phyloP scores from a whole-genome alignment of 2,888 invertebrate species.

The Tiliacea citrago region DNA sequence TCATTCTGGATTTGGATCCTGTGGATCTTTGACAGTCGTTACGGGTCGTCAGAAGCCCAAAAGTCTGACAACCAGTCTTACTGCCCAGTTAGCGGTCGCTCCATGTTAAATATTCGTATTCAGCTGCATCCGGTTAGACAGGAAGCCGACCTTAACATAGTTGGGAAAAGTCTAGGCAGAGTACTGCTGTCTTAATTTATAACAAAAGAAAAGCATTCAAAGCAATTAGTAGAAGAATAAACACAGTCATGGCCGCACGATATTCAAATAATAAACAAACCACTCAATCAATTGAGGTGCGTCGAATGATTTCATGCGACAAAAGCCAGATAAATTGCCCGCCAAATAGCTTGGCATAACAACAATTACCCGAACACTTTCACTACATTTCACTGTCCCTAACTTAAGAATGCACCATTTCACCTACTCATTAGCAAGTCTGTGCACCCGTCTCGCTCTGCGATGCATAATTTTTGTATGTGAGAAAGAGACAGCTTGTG shows the following conservation, averaged over 20 bases:
- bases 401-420: constrained; percentile 76
- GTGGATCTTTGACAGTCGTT: no score
- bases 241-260: constrained; percentile 16
- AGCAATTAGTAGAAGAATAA: constrained; percentile 39
- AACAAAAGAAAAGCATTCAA: constrained; percentile 15
- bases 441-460: constrained; percentile 70
- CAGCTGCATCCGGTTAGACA: no score
- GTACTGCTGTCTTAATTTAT: no score
- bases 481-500: constrained; percentile 70
- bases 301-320: constrained; percentile 49
- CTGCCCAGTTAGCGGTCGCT: no score
- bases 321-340: constrained; percentile 52
- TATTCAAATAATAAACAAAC: constrained; percentile 37
- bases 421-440: constrained; percentile 82
- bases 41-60: no score
- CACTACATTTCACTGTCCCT: constrained; percentile 76
- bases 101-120: no score
- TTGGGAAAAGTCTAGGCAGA: no score
- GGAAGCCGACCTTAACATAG: no score
- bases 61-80: no score
- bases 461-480: constrained; percentile 70
- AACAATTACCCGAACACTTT: constrained; percentile 73
- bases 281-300: constrained; percentile 42
- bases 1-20: no score
- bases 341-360: constrained; percentile 51